phyloP scores from a whole-genome alignment of 2,113 vertebrate species.

The Noctilio leporinus region DNA sequence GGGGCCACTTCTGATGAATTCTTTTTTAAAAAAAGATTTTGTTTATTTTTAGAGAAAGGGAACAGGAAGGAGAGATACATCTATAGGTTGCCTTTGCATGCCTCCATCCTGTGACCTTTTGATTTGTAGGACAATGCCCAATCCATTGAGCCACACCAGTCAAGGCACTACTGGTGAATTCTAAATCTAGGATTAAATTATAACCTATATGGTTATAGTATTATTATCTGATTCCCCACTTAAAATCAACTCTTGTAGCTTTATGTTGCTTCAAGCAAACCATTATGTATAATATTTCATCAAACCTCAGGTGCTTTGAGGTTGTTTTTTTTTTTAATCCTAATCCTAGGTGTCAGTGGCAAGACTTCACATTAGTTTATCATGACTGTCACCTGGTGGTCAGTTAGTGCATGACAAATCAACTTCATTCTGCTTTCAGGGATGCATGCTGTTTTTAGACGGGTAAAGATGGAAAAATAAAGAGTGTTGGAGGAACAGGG shows the following conservation, averaged over 20 bases:
- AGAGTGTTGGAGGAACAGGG: not conserved
- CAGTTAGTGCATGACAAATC: not conserved
- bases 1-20: not conserved
- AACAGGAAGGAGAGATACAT: too few relatives aligned
- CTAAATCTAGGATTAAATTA: not conserved
- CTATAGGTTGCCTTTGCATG: too few relatives aligned
- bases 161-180: not conserved
- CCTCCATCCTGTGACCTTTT: too few relatives aligned
- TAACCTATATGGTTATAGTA: not conserved
- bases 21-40: too few relatives aligned
- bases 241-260: not conserved
- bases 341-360: not conserved
- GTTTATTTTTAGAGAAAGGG: too few relatives aligned
- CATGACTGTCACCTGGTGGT: not conserved
- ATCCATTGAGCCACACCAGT: too few relatives aligned
- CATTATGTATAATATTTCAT: not conserved
- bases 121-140: too few relatives aligned
- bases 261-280: not conserved
- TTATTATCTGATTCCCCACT: not conserved
- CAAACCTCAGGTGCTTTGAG: not conserved
- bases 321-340: not conserved
- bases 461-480: not conserved
- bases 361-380: not conserved
- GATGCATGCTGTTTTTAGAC: not conserved
- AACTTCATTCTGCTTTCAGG: not conserved